A percentile compares a stretch with the other conserved stretches of the same genome.
Evolutionary conservation across 2,888 invertebrate genomes (phyloP).

Genomic region (Vesta saturnalis): DNA sequence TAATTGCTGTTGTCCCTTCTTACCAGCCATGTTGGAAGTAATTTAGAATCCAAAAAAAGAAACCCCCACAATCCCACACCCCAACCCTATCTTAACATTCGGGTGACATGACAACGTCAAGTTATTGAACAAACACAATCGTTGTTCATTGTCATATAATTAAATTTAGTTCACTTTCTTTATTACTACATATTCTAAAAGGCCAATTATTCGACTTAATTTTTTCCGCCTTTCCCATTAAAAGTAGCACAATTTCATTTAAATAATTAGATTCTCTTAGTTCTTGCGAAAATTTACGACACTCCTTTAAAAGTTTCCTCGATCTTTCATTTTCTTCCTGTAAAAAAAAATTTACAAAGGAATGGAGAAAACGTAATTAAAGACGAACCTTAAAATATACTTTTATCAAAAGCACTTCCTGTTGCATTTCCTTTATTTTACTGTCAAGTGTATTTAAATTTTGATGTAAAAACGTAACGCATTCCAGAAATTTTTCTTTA

Average conservation of each 20-base stretch:
- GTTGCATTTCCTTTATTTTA: slow-evolving; percentile 51
- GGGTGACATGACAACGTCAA: slow-evolving; percentile 22
- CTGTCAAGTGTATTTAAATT: slow-evolving; percentile 49
- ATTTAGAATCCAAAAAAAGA: slow-evolving; percentile 13
- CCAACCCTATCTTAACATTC: background rate
- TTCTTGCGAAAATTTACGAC: slow-evolving; percentile 63
- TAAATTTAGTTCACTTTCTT: slow-evolving; percentile 30
- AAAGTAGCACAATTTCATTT: slow-evolving; percentile 67
- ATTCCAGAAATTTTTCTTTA: slow-evolving; percentile 34
- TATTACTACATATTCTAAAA: slow-evolving; percentile 37
- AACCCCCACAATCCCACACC: no score
- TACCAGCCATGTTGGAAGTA: slow-evolving; percentile 66
- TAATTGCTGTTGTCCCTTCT: slow-evolving; percentile 80
- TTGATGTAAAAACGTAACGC: slow-evolving; percentile 30
- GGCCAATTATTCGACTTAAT: slow-evolving; percentile 53
- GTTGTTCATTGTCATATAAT: slow-evolving; percentile 34
- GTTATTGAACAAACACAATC: slow-evolving; percentile 23
- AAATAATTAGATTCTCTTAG: slow-evolving; percentile 65
- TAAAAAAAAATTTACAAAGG: background rate
- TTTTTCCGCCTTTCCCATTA: slow-evolving; percentile 64
- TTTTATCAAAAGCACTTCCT: slow-evolving; percentile 45
- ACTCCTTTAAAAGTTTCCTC: slow-evolving; percentile 59
- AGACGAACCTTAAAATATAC: slow-evolving; percentile 49
- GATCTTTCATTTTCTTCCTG: slow-evolving; percentile 54
- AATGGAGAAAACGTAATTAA: background rate